Evolutionary conservation across 2,888 invertebrate species (phyloP).

Genomic region (Drosophila parthenogenetica): DNA sequence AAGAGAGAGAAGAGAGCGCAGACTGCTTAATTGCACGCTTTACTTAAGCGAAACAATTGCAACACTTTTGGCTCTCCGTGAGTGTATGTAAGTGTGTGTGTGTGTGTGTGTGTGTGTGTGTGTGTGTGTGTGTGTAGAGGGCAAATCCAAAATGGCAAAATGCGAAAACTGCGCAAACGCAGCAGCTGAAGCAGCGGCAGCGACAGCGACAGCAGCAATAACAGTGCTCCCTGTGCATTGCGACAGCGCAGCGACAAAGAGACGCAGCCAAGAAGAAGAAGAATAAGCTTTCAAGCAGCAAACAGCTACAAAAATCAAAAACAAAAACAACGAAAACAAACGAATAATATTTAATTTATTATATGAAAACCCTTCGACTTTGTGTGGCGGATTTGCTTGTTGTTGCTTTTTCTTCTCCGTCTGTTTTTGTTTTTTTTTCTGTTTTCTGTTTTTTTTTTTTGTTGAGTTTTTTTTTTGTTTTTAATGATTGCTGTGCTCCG

Average conservation of each 20-base stretch:
- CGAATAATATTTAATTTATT: constrained; percentile 50
- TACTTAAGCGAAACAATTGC: constrained; percentile 54
- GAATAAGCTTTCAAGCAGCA: constrained; percentile 7
- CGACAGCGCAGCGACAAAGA: constrained; percentile 41
- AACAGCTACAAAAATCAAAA: constrained; percentile 11
- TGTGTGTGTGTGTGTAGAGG: constrained; percentile 30
- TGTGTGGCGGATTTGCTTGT: constrained; percentile 49
- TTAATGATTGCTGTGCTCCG: constrained; percentile 75
- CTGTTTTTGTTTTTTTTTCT: constrained; percentile 39
- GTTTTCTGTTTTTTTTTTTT: constrained; percentile 36
- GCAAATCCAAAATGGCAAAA: constrained; percentile 52
- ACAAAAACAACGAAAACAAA: constrained; percentile 10
- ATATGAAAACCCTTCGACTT: constrained; percentile 61
- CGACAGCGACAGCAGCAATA: constrained; percentile 11
- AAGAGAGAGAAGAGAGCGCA: constrained; percentile 19
- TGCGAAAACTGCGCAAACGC: constrained; percentile 65
- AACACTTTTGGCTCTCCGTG: constrained; percentile 36
- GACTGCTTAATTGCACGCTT: constrained; percentile 47
- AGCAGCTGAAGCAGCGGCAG: constrained; percentile 20
- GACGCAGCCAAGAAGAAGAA: background rate
- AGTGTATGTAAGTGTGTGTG: constrained; percentile 16
- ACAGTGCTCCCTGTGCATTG: constrained; percentile 34
- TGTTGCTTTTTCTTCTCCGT: constrained; percentile 12
- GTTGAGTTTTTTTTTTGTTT: constrained; percentile 41
- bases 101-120: constrained; percentile 20